Evolutionary conservation across 2,797 vertebrate species (phyloP), one percentile per base, ranked within the genome.

Genomic region (Channallabes apus): DNA sequence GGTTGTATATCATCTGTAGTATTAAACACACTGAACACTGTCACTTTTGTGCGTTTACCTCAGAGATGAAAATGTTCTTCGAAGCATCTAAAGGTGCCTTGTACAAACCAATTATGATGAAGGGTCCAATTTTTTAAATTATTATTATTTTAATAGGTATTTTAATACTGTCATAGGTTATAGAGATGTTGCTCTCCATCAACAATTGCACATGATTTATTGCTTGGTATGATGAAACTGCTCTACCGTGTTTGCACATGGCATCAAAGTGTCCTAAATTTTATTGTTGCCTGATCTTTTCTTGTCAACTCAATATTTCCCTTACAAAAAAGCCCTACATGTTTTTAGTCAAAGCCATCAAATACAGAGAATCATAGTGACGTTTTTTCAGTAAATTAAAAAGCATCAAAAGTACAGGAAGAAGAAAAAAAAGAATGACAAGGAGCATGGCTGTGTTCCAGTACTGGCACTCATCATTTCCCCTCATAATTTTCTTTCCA

Each of bases 21-120:
- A 77, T 78, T 78, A 82, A 77, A 73, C 41, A 46, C 41, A 46
- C 41, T 14, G 54, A 86, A 83, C 82, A 83, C 67, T 62, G 82
- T 80, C 82, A 83, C 75, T 77, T 82, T 67, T 46, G 72, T 82
- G 80, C 41, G 68, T 86, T 82, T 83, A 72, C 69, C 64, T 86
- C 80, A 82, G 64, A 86, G 82, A 82, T 58, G 15, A 73, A 59
- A 79, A 79, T 83, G 86, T 82, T 84, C 75, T 24, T n/a, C 76
- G 58, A 85, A 84, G 82, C 84, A 85, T 86, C 76, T 87, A 79
- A 81, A 84, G 87, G 89, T 89, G 87, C 89, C 89, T 88, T 90
- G 73, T 83, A 86, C 77, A 76, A 80, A 85, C 82, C 61, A 56
- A 68, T 82, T 62, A 85, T 29, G 80, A 84, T 56, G 46, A 87